Evolutionary conservation across 2,113 vertebrate species (phyloP).

Genomic region (Sialia sialis): DNA sequence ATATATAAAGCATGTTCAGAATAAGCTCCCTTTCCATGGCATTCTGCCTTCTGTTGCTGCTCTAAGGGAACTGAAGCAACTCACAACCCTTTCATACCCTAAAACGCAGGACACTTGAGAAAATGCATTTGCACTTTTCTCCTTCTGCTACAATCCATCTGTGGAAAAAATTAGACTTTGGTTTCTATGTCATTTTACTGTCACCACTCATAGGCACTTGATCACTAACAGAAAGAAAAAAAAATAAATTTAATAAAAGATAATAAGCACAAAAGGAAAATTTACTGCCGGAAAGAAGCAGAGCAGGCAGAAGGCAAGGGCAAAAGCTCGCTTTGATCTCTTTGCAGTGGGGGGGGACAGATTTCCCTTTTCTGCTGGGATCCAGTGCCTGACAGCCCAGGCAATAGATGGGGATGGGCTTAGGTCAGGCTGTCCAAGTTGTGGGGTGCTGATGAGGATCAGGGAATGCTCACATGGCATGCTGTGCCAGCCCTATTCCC

Average conservation of each 20-base stretch:
- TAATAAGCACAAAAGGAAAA: neutral
- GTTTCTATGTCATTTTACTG: conserved; percentile 33
- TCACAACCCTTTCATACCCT: neutral
- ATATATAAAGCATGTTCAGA: neutral
- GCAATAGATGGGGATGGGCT: neutral
- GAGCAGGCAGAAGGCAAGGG: neutral
- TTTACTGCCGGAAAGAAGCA: neutral
- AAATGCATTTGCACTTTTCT: conserved; percentile 60
- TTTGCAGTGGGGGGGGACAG: neutral
- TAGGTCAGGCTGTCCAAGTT: neutral
- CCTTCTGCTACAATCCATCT: conserved; percentile 65
- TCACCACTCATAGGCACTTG: conserved; percentile 12
- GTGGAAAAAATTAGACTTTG: conserved; percentile 58
- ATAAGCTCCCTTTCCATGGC: neutral
- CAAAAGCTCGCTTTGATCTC: neutral
- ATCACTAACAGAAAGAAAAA: neutral
- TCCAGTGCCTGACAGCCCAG: neutral
- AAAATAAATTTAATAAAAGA: conserved; percentile 5
- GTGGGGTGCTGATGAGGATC: neutral
- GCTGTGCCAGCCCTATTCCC: neutral
- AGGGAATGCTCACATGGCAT: neutral
- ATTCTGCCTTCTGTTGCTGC: conserved; percentile 36
- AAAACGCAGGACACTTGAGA: conserved; percentile 41
- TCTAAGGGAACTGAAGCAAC: conserved; percentile 19
- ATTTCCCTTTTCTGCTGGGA: neutral